These are phyloP conservation scores for Chromis chromis DNA, from an alignment of 2,797 vertebrate genomes.

Conservation along the genomic window DNA sequence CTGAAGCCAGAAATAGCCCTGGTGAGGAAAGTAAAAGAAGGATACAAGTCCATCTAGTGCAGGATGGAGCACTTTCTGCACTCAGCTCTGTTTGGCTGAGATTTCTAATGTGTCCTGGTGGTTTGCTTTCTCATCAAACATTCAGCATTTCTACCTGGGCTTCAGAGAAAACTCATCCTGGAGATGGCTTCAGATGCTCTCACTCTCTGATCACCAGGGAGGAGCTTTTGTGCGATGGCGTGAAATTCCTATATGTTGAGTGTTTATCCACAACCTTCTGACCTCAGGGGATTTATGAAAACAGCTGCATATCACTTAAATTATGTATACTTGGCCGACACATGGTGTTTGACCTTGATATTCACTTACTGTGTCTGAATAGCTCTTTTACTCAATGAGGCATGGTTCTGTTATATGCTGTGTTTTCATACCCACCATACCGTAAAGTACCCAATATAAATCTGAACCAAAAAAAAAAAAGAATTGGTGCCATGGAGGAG, in stretches of 20 bases:
- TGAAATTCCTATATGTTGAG: slow-evolving; percentile 37
- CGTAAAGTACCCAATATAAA: background rate
- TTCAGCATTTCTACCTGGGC: slow-evolving; percentile 57
- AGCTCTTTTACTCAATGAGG: slow-evolving; percentile 34
- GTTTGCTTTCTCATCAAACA: slow-evolving; percentile 61
- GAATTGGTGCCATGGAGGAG: slow-evolving; percentile 12
- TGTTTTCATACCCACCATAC: slow-evolving; percentile 2
- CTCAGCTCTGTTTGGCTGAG: slow-evolving; percentile 50
- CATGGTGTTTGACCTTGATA: slow-evolving; percentile 47
- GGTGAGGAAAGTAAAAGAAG: slow-evolving; percentile 37
- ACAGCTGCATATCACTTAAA: slow-evolving; percentile 27
- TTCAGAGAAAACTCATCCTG: slow-evolving; percentile 16
- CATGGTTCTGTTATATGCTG: background rate
- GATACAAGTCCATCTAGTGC: slow-evolving; percentile 55
- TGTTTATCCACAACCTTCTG: slow-evolving; percentile 40
- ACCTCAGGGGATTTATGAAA: slow-evolving; percentile 44
- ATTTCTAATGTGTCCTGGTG: slow-evolving; percentile 48
- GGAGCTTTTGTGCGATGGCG: slow-evolving; percentile 2
- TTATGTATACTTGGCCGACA: slow-evolving; percentile 12
- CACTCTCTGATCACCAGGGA: slow-evolving; percentile 4
- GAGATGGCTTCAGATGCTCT: slow-evolving; percentile 1
- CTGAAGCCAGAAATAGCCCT: slow-evolving; percentile 62
- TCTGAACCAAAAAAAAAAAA: slow-evolving; percentile 6
- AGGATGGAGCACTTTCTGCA: slow-evolving; percentile 28
- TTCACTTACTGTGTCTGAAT: slow-evolving; percentile 14